Conservation (phyloP, 2,113 vertebrate species). For the Cheirogaleus medius region DNA sequence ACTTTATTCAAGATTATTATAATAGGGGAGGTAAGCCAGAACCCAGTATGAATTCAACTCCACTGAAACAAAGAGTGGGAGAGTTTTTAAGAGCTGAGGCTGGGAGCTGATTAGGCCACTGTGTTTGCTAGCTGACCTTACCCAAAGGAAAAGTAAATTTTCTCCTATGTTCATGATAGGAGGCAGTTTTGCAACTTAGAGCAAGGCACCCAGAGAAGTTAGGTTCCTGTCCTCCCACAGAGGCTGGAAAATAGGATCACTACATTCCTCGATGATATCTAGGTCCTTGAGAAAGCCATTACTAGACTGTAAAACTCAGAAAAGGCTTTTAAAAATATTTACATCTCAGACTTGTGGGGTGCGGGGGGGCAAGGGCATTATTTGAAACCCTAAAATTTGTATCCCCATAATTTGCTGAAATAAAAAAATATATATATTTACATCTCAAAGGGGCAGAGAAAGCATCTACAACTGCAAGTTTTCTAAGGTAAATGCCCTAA, state of each 20-base stretch:
- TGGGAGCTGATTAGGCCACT: not conserved
- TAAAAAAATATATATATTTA: not conserved
- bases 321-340: not conserved
- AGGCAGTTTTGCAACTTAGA: not conserved
- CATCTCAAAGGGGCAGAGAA: not conserved
- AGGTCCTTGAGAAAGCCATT: not conserved
- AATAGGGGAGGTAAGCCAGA: not conserved
- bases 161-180: not conserved
- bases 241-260: not conserved
- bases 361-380: no score
- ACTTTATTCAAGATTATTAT: not conserved
- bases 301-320: not conserved
- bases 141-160: not conserved
- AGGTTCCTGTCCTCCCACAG: not conserved
- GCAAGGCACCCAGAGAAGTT: not conserved
- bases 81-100: not conserved
- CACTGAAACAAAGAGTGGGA: not conserved
- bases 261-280: not conserved
- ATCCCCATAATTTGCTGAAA: no score
- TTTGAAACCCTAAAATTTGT: no score
- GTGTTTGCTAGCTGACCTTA: not conserved
- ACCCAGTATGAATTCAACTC: not conserved
- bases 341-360: no score
- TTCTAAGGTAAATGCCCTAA: not conserved
- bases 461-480: not conserved